Conservation (phyloP, 92 coral and sea anemone species). For the Isaurus tuberculatus region DNA sequence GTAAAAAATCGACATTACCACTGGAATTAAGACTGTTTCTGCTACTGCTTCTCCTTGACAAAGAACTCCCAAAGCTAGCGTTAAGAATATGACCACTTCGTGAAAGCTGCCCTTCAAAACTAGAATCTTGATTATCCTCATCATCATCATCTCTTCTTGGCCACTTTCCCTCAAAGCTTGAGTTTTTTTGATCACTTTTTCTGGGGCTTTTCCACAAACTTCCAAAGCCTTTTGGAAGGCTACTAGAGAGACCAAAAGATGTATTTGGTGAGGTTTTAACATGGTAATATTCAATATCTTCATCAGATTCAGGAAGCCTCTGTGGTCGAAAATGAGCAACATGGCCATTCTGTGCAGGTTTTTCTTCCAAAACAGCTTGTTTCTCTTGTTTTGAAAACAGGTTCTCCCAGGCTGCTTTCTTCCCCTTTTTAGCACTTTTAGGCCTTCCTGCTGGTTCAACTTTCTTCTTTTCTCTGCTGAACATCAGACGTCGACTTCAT, state of each 20-base stretch:
- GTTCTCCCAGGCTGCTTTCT: slow-evolving; percentile 90
- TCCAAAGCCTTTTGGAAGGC: slow-evolving; percentile 69
- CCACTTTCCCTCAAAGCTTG: slow-evolving; percentile 60
- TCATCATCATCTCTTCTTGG: slow-evolving; percentile 24
- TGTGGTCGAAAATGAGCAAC: slow-evolving; percentile 54
- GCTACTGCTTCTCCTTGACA: slow-evolving; percentile 45
- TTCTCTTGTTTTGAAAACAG: slow-evolving; percentile 64
- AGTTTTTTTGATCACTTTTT: slow-evolving; percentile 29
- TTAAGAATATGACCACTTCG: slow-evolving; percentile 23
- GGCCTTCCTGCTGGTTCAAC: slow-evolving; percentile 71
- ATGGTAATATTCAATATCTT: slow-evolving; percentile 61
- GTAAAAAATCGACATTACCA: slow-evolving; percentile 51
- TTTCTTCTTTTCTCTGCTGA: slow-evolving; percentile 78
- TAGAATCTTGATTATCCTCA: slow-evolving; percentile 41
- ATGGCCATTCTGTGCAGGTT: slow-evolving; percentile 30
- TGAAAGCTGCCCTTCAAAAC: slow-evolving; percentile 51
- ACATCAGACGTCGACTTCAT: slow-evolving; percentile 57
- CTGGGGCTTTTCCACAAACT: slow-evolving; percentile 52
- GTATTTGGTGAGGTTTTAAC: slow-evolving; percentile 68
- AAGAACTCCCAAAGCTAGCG: slow-evolving; percentile 49
- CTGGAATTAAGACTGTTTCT: slow-evolving; percentile 38
- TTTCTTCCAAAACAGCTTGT: slow-evolving; percentile 27
- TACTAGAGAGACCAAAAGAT: slow-evolving; percentile 72
- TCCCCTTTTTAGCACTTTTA: slow-evolving; percentile 66
- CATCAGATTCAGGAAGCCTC: slow-evolving; percentile 47